Evolutionary conservation across 2,797 vertebrate genomes (phyloP).

Genomic region (Phoebastria nigripes): DNA sequence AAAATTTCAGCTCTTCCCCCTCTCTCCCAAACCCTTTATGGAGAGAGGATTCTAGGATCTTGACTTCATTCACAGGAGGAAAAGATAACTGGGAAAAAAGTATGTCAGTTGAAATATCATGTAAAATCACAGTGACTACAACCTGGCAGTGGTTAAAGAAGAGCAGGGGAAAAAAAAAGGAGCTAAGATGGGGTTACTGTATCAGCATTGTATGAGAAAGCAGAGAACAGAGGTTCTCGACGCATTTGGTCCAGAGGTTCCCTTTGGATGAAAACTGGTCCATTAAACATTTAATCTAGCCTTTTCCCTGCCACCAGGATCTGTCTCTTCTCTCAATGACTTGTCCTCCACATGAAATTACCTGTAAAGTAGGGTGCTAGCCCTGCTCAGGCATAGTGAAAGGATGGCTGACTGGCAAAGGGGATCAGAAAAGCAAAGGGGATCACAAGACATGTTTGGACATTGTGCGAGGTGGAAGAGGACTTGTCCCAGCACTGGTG

Average conservation of each 20-base stretch:
- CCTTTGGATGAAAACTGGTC: background rate
- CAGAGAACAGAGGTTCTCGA: background rate
- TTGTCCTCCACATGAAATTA: background rate
- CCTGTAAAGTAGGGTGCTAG: background rate
- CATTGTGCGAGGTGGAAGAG: background rate
- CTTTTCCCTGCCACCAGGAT: background rate
- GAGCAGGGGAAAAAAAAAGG: rapidly evolving
- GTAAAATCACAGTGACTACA: background rate
- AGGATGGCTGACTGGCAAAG: background rate
- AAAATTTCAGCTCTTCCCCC: background rate
- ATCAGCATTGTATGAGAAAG: background rate
- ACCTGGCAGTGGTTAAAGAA: background rate
- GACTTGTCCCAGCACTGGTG: background rate
- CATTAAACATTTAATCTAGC: background rate
- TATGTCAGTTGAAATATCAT: background rate
- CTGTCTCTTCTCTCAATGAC: background rate
- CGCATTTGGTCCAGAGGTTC: background rate
- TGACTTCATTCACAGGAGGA: background rate
- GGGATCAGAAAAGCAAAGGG: background rate
- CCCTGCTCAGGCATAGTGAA: background rate
- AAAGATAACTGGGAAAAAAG: background rate
- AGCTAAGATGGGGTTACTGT: background rate
- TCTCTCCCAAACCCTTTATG: background rate
- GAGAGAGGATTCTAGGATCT: background rate
- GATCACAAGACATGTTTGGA: background rate